These are phyloP conservation scores for Apantesis nais DNA, from an alignment of 2,888 invertebrate species.

Conservation along the genomic window DNA sequence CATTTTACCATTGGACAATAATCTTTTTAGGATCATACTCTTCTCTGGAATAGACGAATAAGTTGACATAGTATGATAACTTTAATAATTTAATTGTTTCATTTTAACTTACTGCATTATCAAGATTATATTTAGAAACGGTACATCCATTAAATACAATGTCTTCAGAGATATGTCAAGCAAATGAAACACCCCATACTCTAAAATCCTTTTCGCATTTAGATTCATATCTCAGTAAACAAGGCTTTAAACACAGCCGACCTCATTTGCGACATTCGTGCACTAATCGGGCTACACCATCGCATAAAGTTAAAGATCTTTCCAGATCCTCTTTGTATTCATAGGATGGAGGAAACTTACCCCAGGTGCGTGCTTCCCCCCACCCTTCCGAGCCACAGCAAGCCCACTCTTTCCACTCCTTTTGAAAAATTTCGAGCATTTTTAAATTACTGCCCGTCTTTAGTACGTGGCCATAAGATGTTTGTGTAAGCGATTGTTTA, in stretches of 20 bases:
- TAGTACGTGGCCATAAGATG: constrained; percentile 52
- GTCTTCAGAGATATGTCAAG: background rate
- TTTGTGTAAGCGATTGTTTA: constrained; percentile 17
- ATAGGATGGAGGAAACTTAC: constrained; percentile 70
- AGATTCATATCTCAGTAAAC: constrained; percentile 2
- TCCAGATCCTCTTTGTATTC: constrained; percentile 76
- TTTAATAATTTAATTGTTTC: background rate
- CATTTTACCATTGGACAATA: too few relatives aligned
- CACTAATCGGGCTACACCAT: constrained; percentile 45
- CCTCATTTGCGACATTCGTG: constrained; percentile 25
- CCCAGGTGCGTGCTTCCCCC: constrained; percentile 65
- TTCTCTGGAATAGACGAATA: too few relatives aligned
- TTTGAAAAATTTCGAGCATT: constrained; percentile 69
- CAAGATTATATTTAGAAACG: background rate
- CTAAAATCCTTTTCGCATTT: constrained; percentile 16
- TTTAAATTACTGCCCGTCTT: constrained; percentile 69
- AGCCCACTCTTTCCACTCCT: constrained; percentile 49
- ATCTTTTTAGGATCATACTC: too few relatives aligned
- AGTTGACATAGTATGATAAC: too few relatives aligned
- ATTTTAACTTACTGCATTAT: background rate
- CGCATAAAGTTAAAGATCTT: constrained; percentile 53
- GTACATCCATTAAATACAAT: background rate
- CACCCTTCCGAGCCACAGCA: constrained; percentile 22
- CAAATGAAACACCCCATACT: background rate
- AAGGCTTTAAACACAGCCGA: constrained; percentile 10